Evolutionary conservation across 1,140 invertebrate genomes (phyloP), one percentile per base, ranked within the genome.

Genomic region (Orius insidiosus): DNA sequence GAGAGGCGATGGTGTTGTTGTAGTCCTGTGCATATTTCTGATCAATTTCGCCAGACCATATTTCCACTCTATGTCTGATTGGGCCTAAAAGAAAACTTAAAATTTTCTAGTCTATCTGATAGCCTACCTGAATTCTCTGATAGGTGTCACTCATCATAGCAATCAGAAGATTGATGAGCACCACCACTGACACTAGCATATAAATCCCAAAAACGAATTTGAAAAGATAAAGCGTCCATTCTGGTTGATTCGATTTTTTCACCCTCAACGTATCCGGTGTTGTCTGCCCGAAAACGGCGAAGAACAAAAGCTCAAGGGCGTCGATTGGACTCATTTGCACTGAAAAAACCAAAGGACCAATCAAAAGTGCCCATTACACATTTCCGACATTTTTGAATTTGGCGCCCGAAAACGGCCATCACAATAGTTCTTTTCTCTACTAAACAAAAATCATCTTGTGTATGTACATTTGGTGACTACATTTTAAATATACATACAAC

Each of bases 91-190:
- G 7, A 24, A 24, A 24, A 7, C 3, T 24, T 24, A 24, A 24
- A 7, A n/a, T n/a, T n/a, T 7, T 39, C 7, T 9, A 6, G 14
- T 6, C 6, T n/a, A n/a, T n/a, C 24, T 24, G 24, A 24, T 16
- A 13, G 24, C 14, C 40, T 75, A 80, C 85, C 72, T 96, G 81
- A 61, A 99, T 99, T 57, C 93, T 73, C 63, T 98, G 94, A 67
- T 99, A 98, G 19, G 95, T 98, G 70, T 98, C 94, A 59, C 89
- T 94, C 94, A 99, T 98, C 95, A 98, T 98, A 71, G 95, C 95
- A 75, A 99, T 98, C 56, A 99, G 79, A 47, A 98, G 75, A 70
- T 98, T 98, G 68, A 98, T 97, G 48, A 98, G 75, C 46, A 98
- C 95, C 59, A 98, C 87, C 51, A 98, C 84, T 43, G 92, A 95